Evolutionary conservation across 2,113 vertebrate species (phyloP).

Genomic region (Pithys albifrons): DNA sequence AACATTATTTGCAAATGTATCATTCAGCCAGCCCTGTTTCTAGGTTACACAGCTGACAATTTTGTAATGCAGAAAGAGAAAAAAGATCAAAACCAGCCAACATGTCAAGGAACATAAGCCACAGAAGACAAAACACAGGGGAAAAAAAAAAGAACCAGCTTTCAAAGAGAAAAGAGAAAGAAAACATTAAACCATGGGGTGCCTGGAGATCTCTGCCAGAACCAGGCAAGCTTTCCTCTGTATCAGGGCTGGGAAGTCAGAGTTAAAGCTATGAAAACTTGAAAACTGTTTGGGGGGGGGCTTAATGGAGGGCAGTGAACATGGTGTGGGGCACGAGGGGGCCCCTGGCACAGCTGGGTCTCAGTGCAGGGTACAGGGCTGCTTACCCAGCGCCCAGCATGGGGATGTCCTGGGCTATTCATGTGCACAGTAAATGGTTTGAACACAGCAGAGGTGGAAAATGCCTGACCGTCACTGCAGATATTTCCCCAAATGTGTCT

Average conservation of each 20-base stretch:
- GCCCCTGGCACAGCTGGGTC: fast-evolving
- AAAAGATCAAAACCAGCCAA: slow-evolving; percentile 69
- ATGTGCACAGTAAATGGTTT: not conserved
- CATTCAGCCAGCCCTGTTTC: slow-evolving; percentile 45
- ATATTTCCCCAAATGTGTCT: not conserved
- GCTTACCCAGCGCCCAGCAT: not conserved
- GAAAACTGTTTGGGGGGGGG: not conserved
- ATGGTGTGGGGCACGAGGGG: fast-evolving
- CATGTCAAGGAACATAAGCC: slow-evolving; percentile 64
- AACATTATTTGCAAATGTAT: slow-evolving; percentile 60
- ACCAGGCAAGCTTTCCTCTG: not conserved
- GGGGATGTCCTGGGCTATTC: not conserved
- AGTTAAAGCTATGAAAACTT: not conserved
- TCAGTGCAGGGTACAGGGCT: fast-evolving
- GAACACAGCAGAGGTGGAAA: not conserved
- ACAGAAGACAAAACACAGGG: slow-evolving; percentile 59
- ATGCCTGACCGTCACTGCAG: not conserved
- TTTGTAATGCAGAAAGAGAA: slow-evolving; percentile 58
- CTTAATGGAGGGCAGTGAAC: not conserved
- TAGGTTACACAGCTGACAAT: slow-evolving; percentile 67
- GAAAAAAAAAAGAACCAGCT: not conserved
- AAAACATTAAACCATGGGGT: slow-evolving; percentile 41
- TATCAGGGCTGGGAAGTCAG: not conserved
- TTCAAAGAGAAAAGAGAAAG: slow-evolving; percentile 46
- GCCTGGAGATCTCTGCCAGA: not conserved